Percentiles rank a stretch among this genome's conserved stretches.
Evolutionary conservation across 2,797 vertebrate genomes (phyloP).

Genomic region (Malurus splendens): DNA sequence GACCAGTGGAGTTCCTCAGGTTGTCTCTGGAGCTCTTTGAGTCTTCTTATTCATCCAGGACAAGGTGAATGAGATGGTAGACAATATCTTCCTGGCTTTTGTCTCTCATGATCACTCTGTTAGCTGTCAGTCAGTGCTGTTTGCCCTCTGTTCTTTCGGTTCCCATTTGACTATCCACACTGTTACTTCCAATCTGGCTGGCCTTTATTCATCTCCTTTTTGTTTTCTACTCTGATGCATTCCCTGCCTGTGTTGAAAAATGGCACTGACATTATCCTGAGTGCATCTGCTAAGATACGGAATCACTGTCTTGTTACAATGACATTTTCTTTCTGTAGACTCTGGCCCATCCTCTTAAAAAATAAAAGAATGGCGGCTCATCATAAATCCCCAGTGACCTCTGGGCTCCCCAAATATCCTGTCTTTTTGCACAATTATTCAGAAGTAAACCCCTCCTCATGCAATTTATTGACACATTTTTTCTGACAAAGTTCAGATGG

Average conservation of each 20-base stretch:
- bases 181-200: background rate
- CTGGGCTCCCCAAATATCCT: background rate
- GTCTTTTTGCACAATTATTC: background rate
- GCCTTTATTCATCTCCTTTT: background rate
- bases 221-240: background rate
- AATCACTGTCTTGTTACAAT: background rate
- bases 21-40: background rate
- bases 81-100: background rate
- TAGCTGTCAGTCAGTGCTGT: background rate
- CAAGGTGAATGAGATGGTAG: background rate
- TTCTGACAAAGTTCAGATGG: background rate
- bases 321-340: background rate
- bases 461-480: background rate
- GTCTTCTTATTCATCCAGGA: background rate
- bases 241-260: background rate
- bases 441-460: background rate
- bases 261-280: background rate
- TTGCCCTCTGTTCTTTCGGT: background rate
- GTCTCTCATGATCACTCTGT: fast-evolving
- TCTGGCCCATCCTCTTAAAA: background rate
- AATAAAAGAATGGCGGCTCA: background rate
- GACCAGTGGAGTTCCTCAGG: fast-evolving
- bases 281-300: background rate
- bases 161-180: background rate
- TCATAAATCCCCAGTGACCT: fast-evolving